Percentiles rank a stretch among this genome's conserved stretches.
These are phyloP conservation scores for Lepidurus apus DNA, from an alignment of 1,140 invertebrate species.

Conservation along the genomic window DNA sequence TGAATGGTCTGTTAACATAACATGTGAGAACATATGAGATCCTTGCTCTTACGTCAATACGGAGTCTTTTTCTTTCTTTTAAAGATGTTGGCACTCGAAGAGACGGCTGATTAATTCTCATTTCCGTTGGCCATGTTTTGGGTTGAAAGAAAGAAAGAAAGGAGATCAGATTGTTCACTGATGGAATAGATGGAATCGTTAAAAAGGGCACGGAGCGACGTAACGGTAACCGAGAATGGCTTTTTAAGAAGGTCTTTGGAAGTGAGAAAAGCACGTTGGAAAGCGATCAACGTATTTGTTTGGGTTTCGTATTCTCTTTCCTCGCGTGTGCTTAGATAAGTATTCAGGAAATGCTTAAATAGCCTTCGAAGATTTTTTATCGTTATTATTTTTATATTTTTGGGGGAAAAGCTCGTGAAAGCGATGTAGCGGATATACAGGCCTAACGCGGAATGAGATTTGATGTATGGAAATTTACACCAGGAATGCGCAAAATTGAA, in stretches of 20 bases:
- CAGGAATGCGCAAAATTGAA: too few relatives aligned
- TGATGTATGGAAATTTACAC: too few relatives aligned
- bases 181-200: neutral
- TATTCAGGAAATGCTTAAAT: too few relatives aligned
- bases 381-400: too few relatives aligned
- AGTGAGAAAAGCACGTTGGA: slow-evolving; percentile 12
- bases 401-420: too few relatives aligned
- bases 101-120: neutral
- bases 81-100: neutral
- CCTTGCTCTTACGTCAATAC: neutral
- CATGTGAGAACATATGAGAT: neutral
- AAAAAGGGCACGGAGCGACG: neutral
- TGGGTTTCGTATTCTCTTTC: too few relatives aligned
- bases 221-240: neutral
- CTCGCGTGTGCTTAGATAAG: too few relatives aligned
- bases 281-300: neutral
- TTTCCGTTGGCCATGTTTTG: neutral
- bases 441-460: too few relatives aligned
- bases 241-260: neutral
- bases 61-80: neutral
- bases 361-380: too few relatives aligned
- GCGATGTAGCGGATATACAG: too few relatives aligned
- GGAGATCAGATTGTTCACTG: neutral
- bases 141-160: neutral
- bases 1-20: neutral